Conservation (phyloP, 2,113 vertebrate genomes). For the Lagopus leucura region DNA sequence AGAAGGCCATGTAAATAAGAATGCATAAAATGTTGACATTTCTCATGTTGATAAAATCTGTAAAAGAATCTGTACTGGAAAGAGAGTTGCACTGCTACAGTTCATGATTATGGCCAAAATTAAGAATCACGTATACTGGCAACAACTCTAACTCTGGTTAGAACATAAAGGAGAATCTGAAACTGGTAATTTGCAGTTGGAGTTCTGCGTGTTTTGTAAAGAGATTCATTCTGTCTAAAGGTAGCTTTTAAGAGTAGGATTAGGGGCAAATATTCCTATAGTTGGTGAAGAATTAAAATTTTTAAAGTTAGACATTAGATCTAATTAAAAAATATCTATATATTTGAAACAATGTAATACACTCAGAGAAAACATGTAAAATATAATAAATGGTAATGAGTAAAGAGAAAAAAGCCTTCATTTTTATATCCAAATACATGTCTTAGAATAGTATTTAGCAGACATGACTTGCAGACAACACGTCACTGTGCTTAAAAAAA, state of each 20-base stretch:
- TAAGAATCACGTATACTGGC: background rate
- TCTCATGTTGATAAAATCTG: background rate
- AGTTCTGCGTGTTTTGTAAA: background rate
- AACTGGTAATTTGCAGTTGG: background rate
- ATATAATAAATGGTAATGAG: background rate
- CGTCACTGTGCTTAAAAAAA: conserved; percentile 44
- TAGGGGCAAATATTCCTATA: background rate
- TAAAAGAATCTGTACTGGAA: background rate
- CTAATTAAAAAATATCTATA: background rate
- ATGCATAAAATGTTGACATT: background rate
- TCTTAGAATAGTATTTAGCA: background rate
- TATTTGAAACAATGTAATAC: background rate
- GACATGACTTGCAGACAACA: conserved; percentile 36
- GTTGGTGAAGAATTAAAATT: background rate
- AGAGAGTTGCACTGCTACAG: background rate
- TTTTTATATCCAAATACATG: background rate
- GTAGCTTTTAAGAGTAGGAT: background rate
- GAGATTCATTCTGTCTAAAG: background rate
- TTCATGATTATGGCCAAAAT: background rate
- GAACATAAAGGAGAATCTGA: background rate
- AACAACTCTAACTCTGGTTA: background rate
- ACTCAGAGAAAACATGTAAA: background rate
- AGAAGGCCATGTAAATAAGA: background rate
- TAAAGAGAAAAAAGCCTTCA: background rate
- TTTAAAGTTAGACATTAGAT: background rate